phyloP scores from a whole-genome alignment of 2,888 invertebrate species.

The Andrena camellia region DNA sequence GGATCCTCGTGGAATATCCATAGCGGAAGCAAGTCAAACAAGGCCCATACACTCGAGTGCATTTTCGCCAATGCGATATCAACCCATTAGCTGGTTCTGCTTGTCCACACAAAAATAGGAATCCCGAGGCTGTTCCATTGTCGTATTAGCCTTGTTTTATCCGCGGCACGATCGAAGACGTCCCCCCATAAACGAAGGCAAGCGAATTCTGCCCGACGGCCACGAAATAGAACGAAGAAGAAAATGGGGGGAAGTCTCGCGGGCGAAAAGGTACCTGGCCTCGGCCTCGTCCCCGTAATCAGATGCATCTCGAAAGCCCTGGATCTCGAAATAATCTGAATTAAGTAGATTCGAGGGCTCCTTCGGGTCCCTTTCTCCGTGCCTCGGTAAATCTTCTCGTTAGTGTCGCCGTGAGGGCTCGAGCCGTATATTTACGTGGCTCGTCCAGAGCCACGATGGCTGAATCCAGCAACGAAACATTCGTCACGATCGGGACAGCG shows the following conservation, averaged over 20 bases:
- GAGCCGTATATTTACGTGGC: too few relatives aligned
- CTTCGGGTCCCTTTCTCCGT: background rate
- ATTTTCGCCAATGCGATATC: background rate
- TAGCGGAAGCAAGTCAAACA: too few relatives aligned
- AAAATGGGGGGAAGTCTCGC: conserved; percentile 7
- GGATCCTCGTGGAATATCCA: background rate
- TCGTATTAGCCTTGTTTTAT: background rate
- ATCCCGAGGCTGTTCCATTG: background rate
- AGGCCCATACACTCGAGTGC: background rate
- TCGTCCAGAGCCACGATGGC: background rate
- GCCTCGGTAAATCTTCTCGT: conserved; percentile 21
- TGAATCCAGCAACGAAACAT: conserved; percentile 4
- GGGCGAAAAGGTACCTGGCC: conserved; percentile 23
- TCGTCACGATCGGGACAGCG: background rate
- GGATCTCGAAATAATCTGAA: conserved; percentile 48
- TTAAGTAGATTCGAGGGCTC: conserved; percentile 43
- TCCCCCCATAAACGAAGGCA: background rate
- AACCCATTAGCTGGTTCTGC: background rate
- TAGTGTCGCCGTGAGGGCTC: background rate
- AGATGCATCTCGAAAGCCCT: conserved; percentile 24
- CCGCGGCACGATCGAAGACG: background rate
- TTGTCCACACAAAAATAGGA: background rate
- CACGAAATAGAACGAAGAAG: conserved; percentile 8
- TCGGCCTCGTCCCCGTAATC: conserved; percentile 43
- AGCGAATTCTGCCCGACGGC: background rate